Percentiles rank a stretch among this genome's conserved stretches.
Evolutionary conservation across 2,888 invertebrate species (phyloP).

Genomic region (Plebejus anna): DNA sequence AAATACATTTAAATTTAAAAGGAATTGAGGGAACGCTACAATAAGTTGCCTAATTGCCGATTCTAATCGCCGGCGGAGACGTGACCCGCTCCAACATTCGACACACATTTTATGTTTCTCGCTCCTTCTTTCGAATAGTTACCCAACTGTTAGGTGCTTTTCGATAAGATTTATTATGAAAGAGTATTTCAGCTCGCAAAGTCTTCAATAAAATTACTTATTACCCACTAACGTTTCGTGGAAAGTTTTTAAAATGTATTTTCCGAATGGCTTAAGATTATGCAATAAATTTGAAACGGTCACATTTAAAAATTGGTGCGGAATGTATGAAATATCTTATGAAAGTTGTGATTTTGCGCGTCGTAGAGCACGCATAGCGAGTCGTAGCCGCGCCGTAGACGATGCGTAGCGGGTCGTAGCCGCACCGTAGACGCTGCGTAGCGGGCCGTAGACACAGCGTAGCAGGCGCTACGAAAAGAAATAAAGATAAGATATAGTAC

Average conservation of each 20-base stretch:
- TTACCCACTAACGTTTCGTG: slow-evolving; percentile 6
- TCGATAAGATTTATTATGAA: slow-evolving; percentile 17
- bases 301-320: not conserved
- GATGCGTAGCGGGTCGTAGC: not conserved
- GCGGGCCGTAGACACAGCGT: not conserved
- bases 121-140: slow-evolving; percentile 8
- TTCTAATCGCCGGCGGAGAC: slow-evolving; percentile 23
- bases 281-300: slow-evolving; percentile 11
- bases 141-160: slow-evolving; percentile 1
- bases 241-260: slow-evolving; percentile 13
- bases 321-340: not conserved
- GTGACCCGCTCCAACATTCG: slow-evolving; percentile 24
- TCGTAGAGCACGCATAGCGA: not conserved
- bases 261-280: not conserved
- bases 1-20: slow-evolving; percentile 17
- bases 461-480: not conserved
- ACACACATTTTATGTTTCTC: slow-evolving; percentile 25
- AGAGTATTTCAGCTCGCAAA: slow-evolving; percentile 6
- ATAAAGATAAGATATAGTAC: too few relatives aligned
- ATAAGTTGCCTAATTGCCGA: slow-evolving; percentile 24
- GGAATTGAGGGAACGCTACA: slow-evolving; percentile 18
- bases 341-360: not conserved
- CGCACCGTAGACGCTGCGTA: not conserved
- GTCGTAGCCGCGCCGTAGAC: not conserved
- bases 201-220: slow-evolving; percentile 15